Evolutionary conservation across 30 jellyfish, hydroid and myxozoan species (phyloP).

Genomic region (Aurelia sp.): DNA sequence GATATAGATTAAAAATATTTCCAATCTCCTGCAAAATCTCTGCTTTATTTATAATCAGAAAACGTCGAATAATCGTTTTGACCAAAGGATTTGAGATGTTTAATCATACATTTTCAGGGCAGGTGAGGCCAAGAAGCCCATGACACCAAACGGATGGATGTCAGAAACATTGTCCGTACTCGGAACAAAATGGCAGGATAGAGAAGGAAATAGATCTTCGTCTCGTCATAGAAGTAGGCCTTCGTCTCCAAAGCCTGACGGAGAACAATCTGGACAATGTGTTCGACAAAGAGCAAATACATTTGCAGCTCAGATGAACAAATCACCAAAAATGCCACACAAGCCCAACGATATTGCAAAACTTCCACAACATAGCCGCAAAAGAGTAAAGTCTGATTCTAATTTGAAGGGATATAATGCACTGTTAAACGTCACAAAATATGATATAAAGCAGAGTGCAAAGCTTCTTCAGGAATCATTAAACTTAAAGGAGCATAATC

Average conservation of each 20-base stretch:
- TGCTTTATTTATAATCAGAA: too few relatives aligned
- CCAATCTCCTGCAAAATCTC: too few relatives aligned
- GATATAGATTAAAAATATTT: too few relatives aligned
- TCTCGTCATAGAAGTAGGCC: not conserved
- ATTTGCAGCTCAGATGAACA: not conserved
- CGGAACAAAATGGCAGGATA: constrained; percentile 1
- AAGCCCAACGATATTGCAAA: not conserved
- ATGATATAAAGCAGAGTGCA: not conserved
- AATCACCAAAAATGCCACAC: not conserved
- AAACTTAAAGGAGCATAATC: not conserved
- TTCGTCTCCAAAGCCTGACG: not conserved
- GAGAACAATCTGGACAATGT: not conserved
- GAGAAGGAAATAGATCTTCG: not conserved
- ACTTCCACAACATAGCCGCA: not conserved
- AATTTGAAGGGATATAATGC: not conserved
- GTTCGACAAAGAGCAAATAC: not conserved
- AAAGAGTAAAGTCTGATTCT: not conserved
- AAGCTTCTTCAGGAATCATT: not conserved
- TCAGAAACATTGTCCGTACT: not conserved
- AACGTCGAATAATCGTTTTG: too few relatives aligned
- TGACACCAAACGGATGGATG: not conserved
- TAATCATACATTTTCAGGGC: not conserved
- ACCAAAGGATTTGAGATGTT: not conserved
- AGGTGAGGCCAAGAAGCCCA: not conserved
- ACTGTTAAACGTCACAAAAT: not conserved